Evolutionary conservation across 2,113 vertebrate species (phyloP), one percentile per base, ranked within the genome.

Genomic region (Trinectes maculatus): DNA sequence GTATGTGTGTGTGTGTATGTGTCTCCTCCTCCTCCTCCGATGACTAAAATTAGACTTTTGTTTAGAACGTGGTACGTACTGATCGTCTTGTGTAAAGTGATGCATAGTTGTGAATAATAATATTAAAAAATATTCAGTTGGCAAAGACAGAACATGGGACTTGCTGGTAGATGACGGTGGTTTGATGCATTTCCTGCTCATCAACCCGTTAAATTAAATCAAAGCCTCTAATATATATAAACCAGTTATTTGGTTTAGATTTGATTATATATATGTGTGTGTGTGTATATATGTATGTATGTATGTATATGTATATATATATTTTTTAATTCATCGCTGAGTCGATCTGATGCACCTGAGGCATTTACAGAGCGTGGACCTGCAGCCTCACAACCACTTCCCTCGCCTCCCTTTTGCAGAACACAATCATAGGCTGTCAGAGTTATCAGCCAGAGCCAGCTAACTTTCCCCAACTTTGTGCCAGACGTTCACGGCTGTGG

Each of bases 361-460:
- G 67, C 59, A 57, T 79, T 72, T 72, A 77, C 69, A 52, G 62
- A 72, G 82, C 62, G 5, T 5, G 46, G 58, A 72, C 80, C 80
- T 82, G 65, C 66, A 77, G 74, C 31, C 57, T 75, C 80, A 77
- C 58, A 79, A 73, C 47, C 28, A 87, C 81, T 77, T 57, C 71
- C 74, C 66, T 57, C 63, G 39, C 65, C 49, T 51, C 56, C 71
- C 34, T 65, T 70, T 67, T 80, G 70, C 77, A 48, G 70, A 81
- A 83, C 70, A 80, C 67, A 86, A 88, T 89, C 80, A 84, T 62
- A 77, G 79, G 66, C 69, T 88, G 88, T 89, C 87, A 89, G 80
- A 82, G 63, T 83, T 80, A 77, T 85, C 77, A 84, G 82, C 75
- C 15, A 12, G 46, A 82, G 77, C 72, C 46, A 11, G 73, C 77